phyloP scores from a whole-genome alignment of 2,888 invertebrate species.

The Resseliella maxima region DNA sequence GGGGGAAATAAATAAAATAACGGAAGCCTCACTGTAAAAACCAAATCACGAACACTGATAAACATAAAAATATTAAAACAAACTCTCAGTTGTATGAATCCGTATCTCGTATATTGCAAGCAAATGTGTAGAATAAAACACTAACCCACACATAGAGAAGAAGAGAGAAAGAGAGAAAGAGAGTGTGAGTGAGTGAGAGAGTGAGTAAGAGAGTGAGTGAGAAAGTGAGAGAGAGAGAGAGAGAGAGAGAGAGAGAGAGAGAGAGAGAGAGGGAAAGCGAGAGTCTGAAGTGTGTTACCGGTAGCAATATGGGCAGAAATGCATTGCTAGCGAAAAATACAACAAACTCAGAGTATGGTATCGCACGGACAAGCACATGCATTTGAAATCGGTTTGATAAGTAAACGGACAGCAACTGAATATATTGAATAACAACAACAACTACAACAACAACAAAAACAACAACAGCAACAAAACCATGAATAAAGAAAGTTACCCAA shows the following conservation, averaged over 20 bases:
- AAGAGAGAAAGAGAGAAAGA: too few relatives aligned
- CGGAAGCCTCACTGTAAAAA: not conserved
- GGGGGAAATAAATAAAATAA: not conserved
- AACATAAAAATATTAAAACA: conserved; percentile 8
- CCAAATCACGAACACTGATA: conserved; percentile 22
- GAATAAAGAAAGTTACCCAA: conserved; percentile 30
- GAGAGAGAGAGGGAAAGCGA: too few relatives aligned
- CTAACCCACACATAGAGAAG: not conserved
- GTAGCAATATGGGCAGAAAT: not conserved
- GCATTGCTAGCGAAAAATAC: not conserved
- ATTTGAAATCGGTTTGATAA: conserved; percentile 22
- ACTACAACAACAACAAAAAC: too few relatives aligned
- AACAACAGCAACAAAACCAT: not conserved
- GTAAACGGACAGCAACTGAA: conserved; percentile 20
- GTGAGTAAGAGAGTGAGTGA: too few relatives aligned
- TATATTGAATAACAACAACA: conserved; percentile 18
- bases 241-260: too few relatives aligned
- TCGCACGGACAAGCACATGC: conserved; percentile 17
- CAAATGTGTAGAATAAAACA: not conserved
- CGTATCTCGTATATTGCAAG: not conserved
- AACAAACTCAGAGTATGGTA: not conserved
- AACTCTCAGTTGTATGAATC: not conserved
- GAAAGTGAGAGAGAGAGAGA: too few relatives aligned
- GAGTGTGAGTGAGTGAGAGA: too few relatives aligned
- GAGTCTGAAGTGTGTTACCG: not conserved